Conservation (phyloP, 2,113 vertebrate species). For the Gallinago undulata region DNA sequence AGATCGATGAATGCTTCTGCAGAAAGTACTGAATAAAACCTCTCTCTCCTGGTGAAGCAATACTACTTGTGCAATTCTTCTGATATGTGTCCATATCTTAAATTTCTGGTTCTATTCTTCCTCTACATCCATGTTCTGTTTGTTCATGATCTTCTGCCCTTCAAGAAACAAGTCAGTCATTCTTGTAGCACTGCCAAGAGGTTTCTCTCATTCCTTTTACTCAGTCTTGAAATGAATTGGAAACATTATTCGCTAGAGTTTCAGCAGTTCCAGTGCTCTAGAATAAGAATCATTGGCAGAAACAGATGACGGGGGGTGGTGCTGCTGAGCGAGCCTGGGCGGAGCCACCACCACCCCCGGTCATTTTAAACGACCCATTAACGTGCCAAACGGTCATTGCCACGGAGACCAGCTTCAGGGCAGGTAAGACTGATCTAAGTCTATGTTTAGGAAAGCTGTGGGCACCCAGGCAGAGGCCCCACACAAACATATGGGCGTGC, state of each 20-base stretch:
- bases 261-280: background rate
- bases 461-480: too few relatives aligned
- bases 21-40: background rate
- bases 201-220: background rate
- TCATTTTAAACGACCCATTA: too few relatives aligned
- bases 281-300: background rate
- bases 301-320: background rate
- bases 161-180: background rate
- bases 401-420: too few relatives aligned
- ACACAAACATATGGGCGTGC: too few relatives aligned
- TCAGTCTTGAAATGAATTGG: accelerated
- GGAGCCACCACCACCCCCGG: too few relatives aligned
- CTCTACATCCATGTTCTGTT: background rate
- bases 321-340: too few relatives aligned
- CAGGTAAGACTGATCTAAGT: too few relatives aligned
- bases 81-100: background rate
- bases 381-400: too few relatives aligned
- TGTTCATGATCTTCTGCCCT: background rate
- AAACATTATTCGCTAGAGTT: background rate
- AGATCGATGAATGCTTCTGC: background rate
- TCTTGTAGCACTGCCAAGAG: background rate
- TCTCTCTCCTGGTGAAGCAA: background rate
- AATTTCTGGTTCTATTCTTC: background rate
- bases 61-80: background rate
- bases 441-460: too few relatives aligned